Evolutionary conservation across 2,113 vertebrate species (phyloP).

Genomic region (Lepidothrix coronata): DNA sequence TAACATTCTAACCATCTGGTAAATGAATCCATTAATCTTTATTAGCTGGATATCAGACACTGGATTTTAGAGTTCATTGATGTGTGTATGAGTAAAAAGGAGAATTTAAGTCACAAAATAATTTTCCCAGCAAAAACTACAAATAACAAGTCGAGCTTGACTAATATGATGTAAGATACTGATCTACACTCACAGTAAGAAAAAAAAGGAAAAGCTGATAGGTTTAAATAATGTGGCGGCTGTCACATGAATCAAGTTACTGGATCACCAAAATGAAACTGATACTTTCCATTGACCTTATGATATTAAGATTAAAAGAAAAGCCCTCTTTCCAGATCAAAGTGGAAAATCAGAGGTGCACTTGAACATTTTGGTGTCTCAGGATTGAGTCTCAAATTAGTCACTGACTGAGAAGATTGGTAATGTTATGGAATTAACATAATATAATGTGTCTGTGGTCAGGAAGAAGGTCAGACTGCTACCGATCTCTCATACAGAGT

Average conservation of each 20-base stretch:
- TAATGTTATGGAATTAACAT: background rate
- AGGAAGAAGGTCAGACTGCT: background rate
- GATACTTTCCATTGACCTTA: background rate
- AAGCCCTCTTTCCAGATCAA: background rate
- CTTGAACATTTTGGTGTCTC: background rate
- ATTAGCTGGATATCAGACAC: constrained; percentile 83
- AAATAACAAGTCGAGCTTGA: background rate
- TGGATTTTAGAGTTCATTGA: constrained; percentile 76
- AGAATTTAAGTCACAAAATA: constrained; percentile 33
- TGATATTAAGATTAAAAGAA: background rate
- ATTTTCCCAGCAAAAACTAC: constrained; percentile 25
- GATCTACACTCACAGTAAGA: background rate
- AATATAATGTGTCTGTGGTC: background rate
- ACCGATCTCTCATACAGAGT: background rate
- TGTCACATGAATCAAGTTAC: background rate
- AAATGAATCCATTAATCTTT: constrained; percentile 96
- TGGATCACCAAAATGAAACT: background rate
- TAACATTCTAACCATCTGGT: constrained; percentile 90
- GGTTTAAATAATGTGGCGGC: background rate
- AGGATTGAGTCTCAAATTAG: background rate
- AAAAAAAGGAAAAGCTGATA: background rate
- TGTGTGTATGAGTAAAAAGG: constrained; percentile 65
- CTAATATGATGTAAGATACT: background rate
- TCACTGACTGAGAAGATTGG: background rate
- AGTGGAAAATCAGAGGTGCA: background rate